Evolutionary conservation across 1,140 invertebrate genomes (phyloP), one percentile per base, ranked within the genome.

Genomic region (Mamestra configurata): DNA sequence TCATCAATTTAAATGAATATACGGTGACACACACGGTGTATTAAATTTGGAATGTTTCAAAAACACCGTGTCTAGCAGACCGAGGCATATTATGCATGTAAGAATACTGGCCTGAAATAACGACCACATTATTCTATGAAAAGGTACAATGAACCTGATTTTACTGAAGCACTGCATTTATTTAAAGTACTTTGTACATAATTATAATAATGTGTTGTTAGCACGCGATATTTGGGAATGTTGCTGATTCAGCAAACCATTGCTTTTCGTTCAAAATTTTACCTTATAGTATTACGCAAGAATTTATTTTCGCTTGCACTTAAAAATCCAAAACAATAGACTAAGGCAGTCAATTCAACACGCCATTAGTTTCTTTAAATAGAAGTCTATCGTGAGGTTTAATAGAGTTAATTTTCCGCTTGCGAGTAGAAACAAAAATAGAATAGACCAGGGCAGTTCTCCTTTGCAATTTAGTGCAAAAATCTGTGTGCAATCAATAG

Each of bases 221-320:
- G 10, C 61, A 66, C 61, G 61, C 61, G 18, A 66, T 66, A 18
- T 66, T 66, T 66, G n/a, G 20, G 31, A 40, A 66, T 4, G 2
- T 66, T 43, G 61, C 35, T 10, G 35, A 66, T 43, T 66, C 61
- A 66, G 2, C n/a, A 22, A 22, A 11, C 35, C 15, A 13, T 55
- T 31, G 5, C 27, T 13, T 55, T 6, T 59, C 15, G 24, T 59
- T 15, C 20, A 4, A 31, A 59, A 24, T 15, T 8, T 4, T 15
- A 31, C 24, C 55, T 27, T 59, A 55, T n/a, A 5, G 3, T 15
- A 15, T 4, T 31, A 13, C 15, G 13, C n/a, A n/a, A n/a, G 43
- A 49, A 15, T 49, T 49, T 49, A 49, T n/a, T 49, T 49, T 49
- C 1, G 43, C 15, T 49, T 49, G 43, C n/a, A 49, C 0, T 4